Evolutionary conservation across 1,140 invertebrate species (phyloP), one percentile per base, ranked within the genome.

Genomic region (Cherax quadricarinatus): DNA sequence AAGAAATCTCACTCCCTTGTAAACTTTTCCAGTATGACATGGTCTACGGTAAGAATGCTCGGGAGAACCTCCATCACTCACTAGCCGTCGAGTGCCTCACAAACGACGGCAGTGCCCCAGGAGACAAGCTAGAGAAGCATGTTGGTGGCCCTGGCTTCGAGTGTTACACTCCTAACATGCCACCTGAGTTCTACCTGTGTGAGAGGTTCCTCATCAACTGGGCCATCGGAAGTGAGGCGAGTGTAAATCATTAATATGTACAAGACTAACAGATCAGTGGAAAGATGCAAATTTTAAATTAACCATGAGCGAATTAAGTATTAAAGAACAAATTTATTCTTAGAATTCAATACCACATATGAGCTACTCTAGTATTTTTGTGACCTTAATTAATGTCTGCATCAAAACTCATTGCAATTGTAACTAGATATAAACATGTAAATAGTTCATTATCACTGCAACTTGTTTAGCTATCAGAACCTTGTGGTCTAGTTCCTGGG

Each of bases 201-300:
- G 92, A 93, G 80, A 73, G 86, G 4, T 93, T 93, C 75, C 86
- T 93, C 73, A 93, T 93, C 66, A 93, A 93, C 92, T 93, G 92
- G 92, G 92, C 84, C 49, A 90, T 93, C 62, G 92, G 92, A n/a
- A 90, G 92, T 75, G 92, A 93, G 92, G 92, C 87, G 49, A 51
- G 57, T 88, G 53, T 57, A 10, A 14, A 9, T 14, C 9, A 9
- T 5, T 10, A 57, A 57, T 57, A 57, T 57, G 30, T 41, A 41
- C 30, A 41, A 41, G 30, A 41, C 30, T 41, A 41, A 41, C 30
- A 41, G 0, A 41, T 41, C 30, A 41, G 30, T 41, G 30, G 30
- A 41, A 41, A 1, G 2, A 41, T 41, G 30, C 30, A 41, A 41
- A 41, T 1, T 41, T 41, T 41, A 41, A 41, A 1, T 41, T 1